Evolutionary conservation across 2,113 vertebrate genomes (phyloP).

Genomic region (Psammodynastes pulverulentus): DNA sequence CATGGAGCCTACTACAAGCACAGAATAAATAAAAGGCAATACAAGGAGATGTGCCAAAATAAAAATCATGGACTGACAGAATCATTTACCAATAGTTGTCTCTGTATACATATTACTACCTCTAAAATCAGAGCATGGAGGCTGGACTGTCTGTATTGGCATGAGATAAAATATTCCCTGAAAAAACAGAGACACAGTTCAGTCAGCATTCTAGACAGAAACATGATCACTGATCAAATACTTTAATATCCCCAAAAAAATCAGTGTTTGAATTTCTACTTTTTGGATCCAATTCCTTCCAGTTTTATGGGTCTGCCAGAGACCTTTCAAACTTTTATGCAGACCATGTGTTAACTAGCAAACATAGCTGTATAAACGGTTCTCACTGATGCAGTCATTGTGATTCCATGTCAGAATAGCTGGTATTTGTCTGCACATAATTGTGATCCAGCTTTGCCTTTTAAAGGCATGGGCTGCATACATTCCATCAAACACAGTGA

Average conservation of each 20-base stretch:
- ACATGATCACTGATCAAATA: conserved; percentile 57
- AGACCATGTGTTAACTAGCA: conserved; percentile 45
- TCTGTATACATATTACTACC: neutral
- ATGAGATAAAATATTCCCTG: conserved; percentile 43
- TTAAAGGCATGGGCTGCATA: conserved; percentile 17
- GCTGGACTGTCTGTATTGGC: conserved; percentile 45
- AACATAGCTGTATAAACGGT: conserved; percentile 44
- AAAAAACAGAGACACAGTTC: conserved; percentile 51
- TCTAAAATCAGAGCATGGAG: conserved; percentile 35
- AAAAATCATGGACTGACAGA: conserved; percentile 14
- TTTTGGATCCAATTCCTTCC: conserved; percentile 46
- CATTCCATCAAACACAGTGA: neutral
- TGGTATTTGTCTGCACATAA: conserved; percentile 10
- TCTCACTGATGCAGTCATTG: conserved; percentile 16
- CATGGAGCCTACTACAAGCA: neutral
- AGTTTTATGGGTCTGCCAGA: conserved; percentile 48
- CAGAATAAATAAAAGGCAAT: neutral
- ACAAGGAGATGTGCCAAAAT: conserved; percentile 22
- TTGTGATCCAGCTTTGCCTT: conserved; percentile 37
- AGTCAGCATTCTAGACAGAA: conserved; percentile 16
- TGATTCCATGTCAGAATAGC: conserved; percentile 16
- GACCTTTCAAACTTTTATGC: conserved; percentile 53
- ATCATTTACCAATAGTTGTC: conserved; percentile 19
- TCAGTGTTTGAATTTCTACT: conserved; percentile 54
- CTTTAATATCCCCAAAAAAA: conserved; percentile 54